Conservation (phyloP, 2,113 vertebrate species). For the Petromus typicus region DNA sequence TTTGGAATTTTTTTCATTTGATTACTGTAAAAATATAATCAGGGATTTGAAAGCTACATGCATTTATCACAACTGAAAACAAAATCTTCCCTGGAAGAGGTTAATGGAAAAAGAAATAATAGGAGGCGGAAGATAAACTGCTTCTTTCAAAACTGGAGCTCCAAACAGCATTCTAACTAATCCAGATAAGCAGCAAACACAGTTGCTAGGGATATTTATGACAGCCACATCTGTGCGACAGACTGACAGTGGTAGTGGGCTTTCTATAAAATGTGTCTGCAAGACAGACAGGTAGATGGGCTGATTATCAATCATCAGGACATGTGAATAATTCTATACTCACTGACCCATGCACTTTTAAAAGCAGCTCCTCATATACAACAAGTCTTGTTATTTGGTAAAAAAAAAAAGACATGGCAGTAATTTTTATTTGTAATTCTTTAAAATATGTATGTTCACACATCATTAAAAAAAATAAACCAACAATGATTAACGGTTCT, state of each 20-base stretch:
- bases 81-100: conserved; percentile 79
- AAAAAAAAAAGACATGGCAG: background rate
- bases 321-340: conserved; percentile 76
- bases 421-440: conserved; percentile 68
- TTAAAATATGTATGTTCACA: conserved; percentile 50
- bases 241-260: conserved; percentile 75
- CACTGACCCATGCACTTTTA: conserved; percentile 70
- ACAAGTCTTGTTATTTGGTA: conserved; percentile 58
- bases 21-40: conserved; percentile 60
- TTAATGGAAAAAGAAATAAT: conserved; percentile 75
- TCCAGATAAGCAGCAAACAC: conserved; percentile 81
- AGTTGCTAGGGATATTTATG: conserved; percentile 81
- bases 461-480: conserved; percentile 45
- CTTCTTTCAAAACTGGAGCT: conserved; percentile 77
- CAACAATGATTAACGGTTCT: conserved; percentile 48
- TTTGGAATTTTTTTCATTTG: conserved; percentile 65
- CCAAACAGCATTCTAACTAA: conserved; percentile 81
- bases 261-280: conserved; percentile 80
- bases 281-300: conserved; percentile 79
- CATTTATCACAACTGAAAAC: conserved; percentile 72
- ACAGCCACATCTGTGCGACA: conserved; percentile 75
- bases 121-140: conserved; percentile 78
- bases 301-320: conserved; percentile 82
- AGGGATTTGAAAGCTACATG: conserved; percentile 64
- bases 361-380: conserved; percentile 43